phyloP scores from a whole-genome alignment of 23 tunicate genomes.

The Styela clava region DNA sequence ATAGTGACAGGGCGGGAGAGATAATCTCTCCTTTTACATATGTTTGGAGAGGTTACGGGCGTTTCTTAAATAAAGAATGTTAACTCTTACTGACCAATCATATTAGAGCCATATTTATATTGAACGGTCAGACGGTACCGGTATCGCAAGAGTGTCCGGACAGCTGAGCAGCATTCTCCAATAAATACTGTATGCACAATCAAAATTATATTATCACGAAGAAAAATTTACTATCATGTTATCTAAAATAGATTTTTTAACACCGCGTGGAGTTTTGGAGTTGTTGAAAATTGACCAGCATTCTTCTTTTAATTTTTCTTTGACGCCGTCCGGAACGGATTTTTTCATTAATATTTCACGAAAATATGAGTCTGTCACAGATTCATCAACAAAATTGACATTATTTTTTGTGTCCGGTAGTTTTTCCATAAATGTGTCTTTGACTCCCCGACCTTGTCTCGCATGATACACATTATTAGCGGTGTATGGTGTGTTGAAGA shows the following conservation, averaged over 20 bases:
- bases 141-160: no score
- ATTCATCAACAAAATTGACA: not conserved
- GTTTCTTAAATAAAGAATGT: no score
- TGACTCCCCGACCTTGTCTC: not conserved
- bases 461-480: not conserved
- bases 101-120: no score
- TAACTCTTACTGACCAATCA: no score
- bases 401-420: not conserved
- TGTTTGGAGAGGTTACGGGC: no score
- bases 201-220: no score
- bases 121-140: no score
- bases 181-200: no score
- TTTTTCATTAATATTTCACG: conserved; percentile 21
- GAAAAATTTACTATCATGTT: conserved; percentile 20
- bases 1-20: no score
- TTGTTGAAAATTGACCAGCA: conserved; percentile 31
- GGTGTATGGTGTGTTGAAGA: not conserved
- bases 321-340: conserved; percentile 23
- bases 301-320: conserved; percentile 15
- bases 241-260: conserved; percentile 23
- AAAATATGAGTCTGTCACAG: conserved; percentile 11
- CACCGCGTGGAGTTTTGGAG: conserved; percentile 25
- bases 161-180: no score
- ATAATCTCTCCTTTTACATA: no score
- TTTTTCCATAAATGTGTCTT: not conserved